Evolutionary conservation across 1,140 invertebrate genomes (phyloP).

Genomic region (Anastrepha ludens): DNA sequence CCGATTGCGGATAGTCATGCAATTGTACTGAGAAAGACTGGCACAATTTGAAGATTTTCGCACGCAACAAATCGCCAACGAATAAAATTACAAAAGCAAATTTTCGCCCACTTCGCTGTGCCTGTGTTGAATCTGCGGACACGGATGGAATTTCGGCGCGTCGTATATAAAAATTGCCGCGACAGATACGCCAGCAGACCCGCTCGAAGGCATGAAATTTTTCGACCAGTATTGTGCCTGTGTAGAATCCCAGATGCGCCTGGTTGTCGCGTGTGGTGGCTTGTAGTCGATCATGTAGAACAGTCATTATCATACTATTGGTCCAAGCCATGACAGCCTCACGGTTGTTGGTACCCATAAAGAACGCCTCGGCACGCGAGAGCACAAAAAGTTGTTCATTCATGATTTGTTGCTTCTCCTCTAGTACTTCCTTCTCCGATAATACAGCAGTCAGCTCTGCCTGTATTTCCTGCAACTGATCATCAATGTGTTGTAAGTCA

Average conservation of each 20-base stretch:
- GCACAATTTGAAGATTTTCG: conserved; percentile 63
- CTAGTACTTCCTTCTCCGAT: conserved; percentile 94
- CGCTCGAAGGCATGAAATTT: conserved; percentile 75
- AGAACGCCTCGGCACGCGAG: conserved; percentile 57
- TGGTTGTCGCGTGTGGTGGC: neutral
- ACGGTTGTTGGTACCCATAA: conserved; percentile 84
- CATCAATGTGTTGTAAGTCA: conserved; percentile 96
- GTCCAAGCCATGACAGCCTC: conserved; percentile 74
- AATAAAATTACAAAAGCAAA: conserved; percentile 63
- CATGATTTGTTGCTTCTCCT: conserved; percentile 70
- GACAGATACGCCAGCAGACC: conserved; percentile 63
- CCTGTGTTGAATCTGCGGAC: neutral
- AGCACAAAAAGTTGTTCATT: conserved; percentile 63
- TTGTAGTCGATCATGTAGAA: conserved; percentile 60
- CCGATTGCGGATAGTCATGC: conserved; percentile 63
- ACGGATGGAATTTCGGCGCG: conserved; percentile 56
- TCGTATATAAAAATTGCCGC: conserved; percentile 63
- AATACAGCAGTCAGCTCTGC: conserved; percentile 93
- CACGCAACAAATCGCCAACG: conserved; percentile 58
- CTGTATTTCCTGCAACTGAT: conserved; percentile 84
- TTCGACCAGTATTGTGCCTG: conserved; percentile 95
- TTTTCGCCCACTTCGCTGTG: conserved; percentile 56
- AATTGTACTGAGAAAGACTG: conserved; percentile 63
- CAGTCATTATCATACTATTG: conserved; percentile 93
- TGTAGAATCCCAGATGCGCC: conserved; percentile 71